Evolutionary conservation across 2,888 invertebrate species (phyloP).

Genomic region (Aspidapion aeneum): DNA sequence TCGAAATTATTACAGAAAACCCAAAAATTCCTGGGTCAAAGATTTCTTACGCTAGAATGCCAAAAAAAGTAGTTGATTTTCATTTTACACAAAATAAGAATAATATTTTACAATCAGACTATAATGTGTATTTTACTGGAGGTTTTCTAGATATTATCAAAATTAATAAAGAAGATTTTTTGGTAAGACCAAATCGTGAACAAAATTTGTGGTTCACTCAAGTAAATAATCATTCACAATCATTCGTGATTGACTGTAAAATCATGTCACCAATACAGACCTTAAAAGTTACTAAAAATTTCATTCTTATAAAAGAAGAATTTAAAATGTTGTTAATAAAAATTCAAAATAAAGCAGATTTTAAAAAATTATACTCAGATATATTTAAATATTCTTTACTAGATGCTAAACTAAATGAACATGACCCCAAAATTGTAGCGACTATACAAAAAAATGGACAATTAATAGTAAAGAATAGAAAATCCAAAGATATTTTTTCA

Average conservation of each 20-base stretch:
- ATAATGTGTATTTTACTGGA: constrained; percentile 29
- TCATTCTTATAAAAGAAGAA: constrained; percentile 26
- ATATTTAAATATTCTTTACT: constrained; percentile 13
- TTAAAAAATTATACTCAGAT: not conserved
- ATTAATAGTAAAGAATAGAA: constrained; percentile 25
- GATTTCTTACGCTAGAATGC: constrained; percentile 23
- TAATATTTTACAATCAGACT: constrained; percentile 28
- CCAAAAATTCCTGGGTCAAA: constrained; percentile 5
- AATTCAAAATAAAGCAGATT: constrained; percentile 9
- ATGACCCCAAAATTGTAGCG: not conserved
- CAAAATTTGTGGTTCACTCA: constrained; percentile 23
- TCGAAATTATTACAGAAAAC: constrained; percentile 5
- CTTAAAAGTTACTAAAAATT: constrained; percentile 11
- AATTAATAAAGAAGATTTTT: constrained; percentile 21
- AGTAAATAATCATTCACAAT: constrained; percentile 2
- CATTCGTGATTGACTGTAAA: not conserved
- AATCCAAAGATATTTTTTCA: constrained; percentile 17
- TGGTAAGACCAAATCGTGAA: constrained; percentile 25
- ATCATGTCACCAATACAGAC: constrained; percentile 17
- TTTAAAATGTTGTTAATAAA: constrained; percentile 16
- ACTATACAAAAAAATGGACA: constrained; percentile 18
- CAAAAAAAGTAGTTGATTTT: constrained; percentile 26
- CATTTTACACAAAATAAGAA: constrained; percentile 21
- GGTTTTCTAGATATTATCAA: constrained; percentile 27
- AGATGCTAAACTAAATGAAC: constrained; percentile 28